Conservation (phyloP, 2,888 invertebrate species). For the Coecobrya sp. region DNA sequence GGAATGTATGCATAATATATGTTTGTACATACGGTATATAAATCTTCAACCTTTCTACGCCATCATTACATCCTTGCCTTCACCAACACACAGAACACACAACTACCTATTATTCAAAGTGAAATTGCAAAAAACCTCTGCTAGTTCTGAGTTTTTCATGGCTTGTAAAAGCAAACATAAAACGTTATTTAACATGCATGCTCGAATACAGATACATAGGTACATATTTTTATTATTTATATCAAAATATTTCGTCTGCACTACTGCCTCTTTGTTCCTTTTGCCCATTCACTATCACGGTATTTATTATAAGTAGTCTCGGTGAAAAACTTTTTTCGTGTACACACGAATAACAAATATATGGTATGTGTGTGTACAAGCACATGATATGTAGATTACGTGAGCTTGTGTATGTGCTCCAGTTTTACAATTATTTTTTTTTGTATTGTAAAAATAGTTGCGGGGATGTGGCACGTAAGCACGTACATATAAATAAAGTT, state of each 20-base stretch:
- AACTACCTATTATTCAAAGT: constrained; percentile 19
- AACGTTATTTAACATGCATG: constrained; percentile 61
- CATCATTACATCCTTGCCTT: no score
- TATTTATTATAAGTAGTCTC: background rate
- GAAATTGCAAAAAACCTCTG: constrained; percentile 44
- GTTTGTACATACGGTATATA: no score
- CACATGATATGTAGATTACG: constrained; percentile 52
- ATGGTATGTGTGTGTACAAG: background rate
- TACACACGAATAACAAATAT: constrained; percentile 1
- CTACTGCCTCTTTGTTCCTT: constrained; percentile 1
- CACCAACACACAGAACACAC: background rate
- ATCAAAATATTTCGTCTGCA: background rate
- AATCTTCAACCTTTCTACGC: no score
- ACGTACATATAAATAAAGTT: constrained; percentile 1
- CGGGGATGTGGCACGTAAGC: constrained; percentile 23
- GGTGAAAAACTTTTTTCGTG: constrained; percentile 36
- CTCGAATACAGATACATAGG: background rate
- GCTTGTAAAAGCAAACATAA: constrained; percentile 60
- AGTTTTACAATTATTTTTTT: constrained; percentile 37
- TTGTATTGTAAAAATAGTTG: constrained; percentile 36
- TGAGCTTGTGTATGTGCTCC: constrained; percentile 26
- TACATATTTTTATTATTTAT: constrained; percentile 29
- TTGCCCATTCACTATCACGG: background rate
- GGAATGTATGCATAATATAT: no score
- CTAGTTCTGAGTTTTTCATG: constrained; percentile 37